phyloP scores from a whole-genome alignment of 1,140 invertebrate genomes.

The Pseudomyrmex dendroicus region DNA sequence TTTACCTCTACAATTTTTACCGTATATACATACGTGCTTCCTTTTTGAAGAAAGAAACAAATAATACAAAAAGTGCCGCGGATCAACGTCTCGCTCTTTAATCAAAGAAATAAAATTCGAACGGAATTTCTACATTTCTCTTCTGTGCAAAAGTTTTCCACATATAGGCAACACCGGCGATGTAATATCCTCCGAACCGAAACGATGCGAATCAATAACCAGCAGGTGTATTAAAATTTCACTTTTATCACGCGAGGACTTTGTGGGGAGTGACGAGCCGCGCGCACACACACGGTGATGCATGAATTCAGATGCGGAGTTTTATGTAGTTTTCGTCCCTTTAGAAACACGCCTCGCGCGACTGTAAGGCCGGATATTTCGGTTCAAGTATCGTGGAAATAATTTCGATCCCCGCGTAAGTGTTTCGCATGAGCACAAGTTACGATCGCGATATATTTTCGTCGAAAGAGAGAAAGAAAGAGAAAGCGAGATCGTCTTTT shows the following conservation, averaged over 20 bases:
- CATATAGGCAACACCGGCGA: background rate
- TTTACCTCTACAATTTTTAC: no score
- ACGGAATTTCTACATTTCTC: background rate
- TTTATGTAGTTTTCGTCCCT: background rate
- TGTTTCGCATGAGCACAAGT: constrained; percentile 19
- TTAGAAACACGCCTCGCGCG: background rate
- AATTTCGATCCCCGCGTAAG: constrained; percentile 10
- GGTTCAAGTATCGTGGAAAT: constrained; percentile 16
- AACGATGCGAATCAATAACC: constrained; percentile 16
- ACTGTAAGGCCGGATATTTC: background rate
- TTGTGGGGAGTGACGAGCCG: background rate
- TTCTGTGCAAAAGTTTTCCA: background rate
- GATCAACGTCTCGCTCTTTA: no score
- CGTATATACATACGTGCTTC: no score
- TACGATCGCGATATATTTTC: background rate
- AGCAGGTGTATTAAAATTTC: constrained; percentile 7
- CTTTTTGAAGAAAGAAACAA: no score
- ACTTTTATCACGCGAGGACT: constrained; percentile 19
- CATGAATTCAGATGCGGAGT: background rate
- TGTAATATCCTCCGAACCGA: constrained; percentile 2
- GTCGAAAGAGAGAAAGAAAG: no score
- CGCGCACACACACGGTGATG: background rate
- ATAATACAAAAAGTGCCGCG: no score
- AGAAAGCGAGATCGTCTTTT: background rate
- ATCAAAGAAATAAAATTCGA: no score